Base-by-base conservation (phyloP, 2,113 vertebrate species). In the Epinephelus fuscoguttatus region DNA sequence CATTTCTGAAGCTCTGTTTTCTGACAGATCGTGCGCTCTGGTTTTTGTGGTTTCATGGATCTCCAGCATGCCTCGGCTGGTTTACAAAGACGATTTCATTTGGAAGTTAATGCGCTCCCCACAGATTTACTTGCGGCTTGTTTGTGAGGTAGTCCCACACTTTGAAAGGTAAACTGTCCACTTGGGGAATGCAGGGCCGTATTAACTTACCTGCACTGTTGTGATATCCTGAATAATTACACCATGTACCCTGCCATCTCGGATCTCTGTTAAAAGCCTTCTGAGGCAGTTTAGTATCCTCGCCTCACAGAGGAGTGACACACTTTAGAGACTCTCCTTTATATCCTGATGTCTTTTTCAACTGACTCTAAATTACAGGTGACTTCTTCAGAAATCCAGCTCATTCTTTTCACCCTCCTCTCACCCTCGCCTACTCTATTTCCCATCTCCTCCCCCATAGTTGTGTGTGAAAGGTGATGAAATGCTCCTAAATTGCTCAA, bases 201-300 rank as follows among this genome's bases (percentile, higher is more conserved):
- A 88, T 90, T 76, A 78, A 57, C 71, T 89, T 88, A 92, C 89
- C 85, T 83, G 52, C 42, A 50, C 89, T 60, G 80, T 85, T 90
- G 73, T 87, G 56, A 68, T 66, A 84, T 74, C 23, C 59, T 75
- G 72, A 90, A 87, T 86, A 90, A 87, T 89, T 71, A 72, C 78
- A 80, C 80, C 73, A 82, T 89, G 81, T 69, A 23, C 73, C 12
- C 30, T 77, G 56, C 77, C 78, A 78, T 90, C 87, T 86, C 72
- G 1, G 57, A 78, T 87, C 79, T 88, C 78, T 70, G 21, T 69
- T 76, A 89, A 88, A 18, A 75, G 68, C 74, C 68, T 67, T 71
- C 62, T 13, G 66, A 83, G 75, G 73, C 72, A 53, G 79, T 68
- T 78, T 60, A 82, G 82, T 66, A 19, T 82, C 78, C 73, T 78